Evolutionary conservation across 2,113 vertebrate genomes (phyloP), one percentile per base, ranked within the genome.

Genomic region (Lepus europaeus): DNA sequence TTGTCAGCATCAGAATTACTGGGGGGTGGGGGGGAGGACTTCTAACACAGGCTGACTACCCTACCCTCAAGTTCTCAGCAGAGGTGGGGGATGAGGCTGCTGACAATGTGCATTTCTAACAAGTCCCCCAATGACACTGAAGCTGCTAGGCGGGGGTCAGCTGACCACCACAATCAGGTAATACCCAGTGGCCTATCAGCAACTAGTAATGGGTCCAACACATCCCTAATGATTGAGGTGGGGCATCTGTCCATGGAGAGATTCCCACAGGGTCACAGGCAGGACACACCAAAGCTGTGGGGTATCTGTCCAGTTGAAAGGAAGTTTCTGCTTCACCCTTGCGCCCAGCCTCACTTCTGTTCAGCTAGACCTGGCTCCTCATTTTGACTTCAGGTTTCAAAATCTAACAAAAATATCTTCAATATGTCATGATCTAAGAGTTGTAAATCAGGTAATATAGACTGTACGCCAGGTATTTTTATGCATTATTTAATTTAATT

Each of bases 401-500:
- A 88, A 90, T 0, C 31, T 92, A 70, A 49, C 76, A n/a, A 22
- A 91, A 61, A 63, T 61, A 80, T 11, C 5, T 53, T 56, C 23
- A 63, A 11, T 49, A 33, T 61, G 49, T 49, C 80, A 74, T 66
- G 29, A 87, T 78, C 78, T 89, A 77, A 89, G 68, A 86, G 49
- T 66, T 39, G 64, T 93, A 91, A 84, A 59, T 89, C 69, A 95
- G 29, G 59, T 36, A 90, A 66, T 56, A 72, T 11, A 39, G 49
- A n/a, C 53, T 31, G 10, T 45, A 3, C 78, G 56, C 74, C 56
- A 92, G 53, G 68, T 22, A 78, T 4, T 45, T 87, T 74, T 39
- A 78, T 39, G 22, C 12, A 64, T 89, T 86, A 63, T 84, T 92
- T 93, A 87, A 63, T 91, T 69, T 64, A 56, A 83, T 93, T 89